Evolutionary conservation across 2,113 vertebrate genomes (phyloP).

Genomic region (Oncorhynchus kisutch): DNA sequence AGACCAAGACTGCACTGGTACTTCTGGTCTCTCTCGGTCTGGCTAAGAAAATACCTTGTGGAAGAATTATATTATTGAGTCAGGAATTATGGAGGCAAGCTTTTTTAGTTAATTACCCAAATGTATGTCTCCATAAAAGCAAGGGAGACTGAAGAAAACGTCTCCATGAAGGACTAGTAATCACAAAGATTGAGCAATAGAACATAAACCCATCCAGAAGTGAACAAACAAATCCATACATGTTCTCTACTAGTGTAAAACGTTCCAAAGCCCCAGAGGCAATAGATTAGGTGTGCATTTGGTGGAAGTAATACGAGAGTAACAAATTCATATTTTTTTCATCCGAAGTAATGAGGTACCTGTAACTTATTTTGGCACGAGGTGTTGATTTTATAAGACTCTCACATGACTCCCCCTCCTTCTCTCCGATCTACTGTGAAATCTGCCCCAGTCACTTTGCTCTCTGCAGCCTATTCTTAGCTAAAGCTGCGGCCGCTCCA

Average conservation of each 20-base stretch:
- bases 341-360: slow-evolving; percentile 26
- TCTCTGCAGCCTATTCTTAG: slow-evolving; percentile 75
- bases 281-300: slow-evolving; percentile 45
- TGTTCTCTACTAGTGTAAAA: not conserved
- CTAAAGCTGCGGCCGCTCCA: slow-evolving; percentile 56
- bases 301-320: slow-evolving; percentile 1
- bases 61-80: not conserved
- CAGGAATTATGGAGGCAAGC: not conserved
- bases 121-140: not conserved
- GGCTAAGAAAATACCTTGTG: slow-evolving; percentile 14
- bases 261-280: not conserved
- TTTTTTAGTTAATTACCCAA: not conserved
- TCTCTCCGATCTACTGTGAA: slow-evolving; percentile 51
- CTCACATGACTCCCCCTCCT: slow-evolving; percentile 56
- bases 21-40: slow-evolving; percentile 35
- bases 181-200: not conserved
- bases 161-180: not conserved
- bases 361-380: slow-evolving; percentile 39
- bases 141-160: not conserved
- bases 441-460: slow-evolving; percentile 50
- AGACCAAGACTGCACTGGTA: not conserved
- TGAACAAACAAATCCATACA: not conserved
- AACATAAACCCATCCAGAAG: not conserved
- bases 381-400: slow-evolving; percentile 72
- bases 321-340: not conserved